Evolutionary conservation across 2,888 invertebrate species (phyloP).

Genomic region (Eutolmus rufibarbis): DNA sequence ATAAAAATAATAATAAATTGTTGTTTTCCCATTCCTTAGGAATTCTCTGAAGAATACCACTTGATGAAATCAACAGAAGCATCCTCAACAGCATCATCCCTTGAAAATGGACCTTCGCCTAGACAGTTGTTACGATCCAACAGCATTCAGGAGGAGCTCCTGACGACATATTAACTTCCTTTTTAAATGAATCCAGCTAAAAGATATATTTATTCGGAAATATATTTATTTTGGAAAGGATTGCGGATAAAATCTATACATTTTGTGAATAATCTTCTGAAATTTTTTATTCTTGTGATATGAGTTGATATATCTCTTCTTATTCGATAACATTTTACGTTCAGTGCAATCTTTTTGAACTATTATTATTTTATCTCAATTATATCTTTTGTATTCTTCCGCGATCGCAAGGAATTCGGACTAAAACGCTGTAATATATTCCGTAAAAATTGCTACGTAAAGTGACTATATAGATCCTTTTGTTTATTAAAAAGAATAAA

Average conservation of each 20-base stretch:
- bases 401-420: not conserved
- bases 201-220: slow-evolving; percentile 23
- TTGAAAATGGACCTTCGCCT: slow-evolving; percentile 66
- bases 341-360: not conserved
- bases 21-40: slow-evolving; percentile 62
- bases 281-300: slow-evolving; percentile 27
- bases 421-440: slow-evolving; percentile 30
- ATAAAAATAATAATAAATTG: not conserved
- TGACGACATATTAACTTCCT: slow-evolving; percentile 60
- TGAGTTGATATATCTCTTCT: not conserved
- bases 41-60: slow-evolving; percentile 83
- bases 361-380: not conserved
- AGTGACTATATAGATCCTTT: not conserved
- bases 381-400: not conserved
- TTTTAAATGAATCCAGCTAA: not conserved
- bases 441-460: slow-evolving; percentile 1
- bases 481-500: not conserved
- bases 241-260: slow-evolving; percentile 10
- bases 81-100: slow-evolving; percentile 68
- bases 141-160: slow-evolving; percentile 85
- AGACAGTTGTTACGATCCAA: slow-evolving; percentile 75
- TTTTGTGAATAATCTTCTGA: not conserved
- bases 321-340: not conserved
- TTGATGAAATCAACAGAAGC: slow-evolving; percentile 70
- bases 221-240: slow-evolving; percentile 24